A percentile compares a stretch with the other conserved stretches of the same genome.
Conservation (phyloP, 2,888 invertebrate species). For the Cecidostiba fungosa region DNA sequence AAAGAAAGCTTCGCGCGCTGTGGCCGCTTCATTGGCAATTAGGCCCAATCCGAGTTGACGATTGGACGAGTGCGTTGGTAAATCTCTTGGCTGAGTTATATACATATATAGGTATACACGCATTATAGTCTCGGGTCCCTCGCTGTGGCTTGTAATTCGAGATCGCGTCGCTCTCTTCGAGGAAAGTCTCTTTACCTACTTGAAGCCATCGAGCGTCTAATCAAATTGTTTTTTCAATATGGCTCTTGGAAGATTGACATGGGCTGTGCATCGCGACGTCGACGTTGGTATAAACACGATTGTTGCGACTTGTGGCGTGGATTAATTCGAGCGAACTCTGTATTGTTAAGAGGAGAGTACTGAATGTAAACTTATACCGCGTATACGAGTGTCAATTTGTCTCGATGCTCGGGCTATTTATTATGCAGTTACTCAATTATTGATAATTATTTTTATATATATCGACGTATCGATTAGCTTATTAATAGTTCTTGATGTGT, state of each 20-base stretch:
- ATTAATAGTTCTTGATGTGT: neutral
- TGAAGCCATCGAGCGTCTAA: neutral
- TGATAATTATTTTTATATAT: neutral
- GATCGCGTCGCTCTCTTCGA: neutral
- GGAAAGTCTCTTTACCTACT: constrained; percentile 20
- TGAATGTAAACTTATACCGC: too few species aligned
- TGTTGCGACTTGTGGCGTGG: neutral
- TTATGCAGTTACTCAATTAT: neutral
- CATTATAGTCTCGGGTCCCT: neutral
- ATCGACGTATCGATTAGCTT: neutral
- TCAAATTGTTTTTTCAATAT: neutral
- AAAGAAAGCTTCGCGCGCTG: neutral
- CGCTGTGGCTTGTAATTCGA: neutral
- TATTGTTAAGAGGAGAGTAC: too few species aligned
- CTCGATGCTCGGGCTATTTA: too few species aligned
- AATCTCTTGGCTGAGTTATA: constrained; percentile 5
- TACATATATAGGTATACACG: too few species aligned
- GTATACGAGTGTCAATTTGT: too few species aligned
- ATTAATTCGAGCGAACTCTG: neutral
- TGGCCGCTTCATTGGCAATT: constrained; percentile 62
- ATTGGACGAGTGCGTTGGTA: constrained; percentile 17
- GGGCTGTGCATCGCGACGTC: too few species aligned
- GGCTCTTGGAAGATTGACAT: neutral
- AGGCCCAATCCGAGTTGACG: constrained; percentile 58
- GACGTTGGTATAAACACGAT: neutral